These are phyloP conservation scores for Oryctolagus cuniculus DNA, from an alignment of 2,113 vertebrate species.

Conservation along the genomic window DNA sequence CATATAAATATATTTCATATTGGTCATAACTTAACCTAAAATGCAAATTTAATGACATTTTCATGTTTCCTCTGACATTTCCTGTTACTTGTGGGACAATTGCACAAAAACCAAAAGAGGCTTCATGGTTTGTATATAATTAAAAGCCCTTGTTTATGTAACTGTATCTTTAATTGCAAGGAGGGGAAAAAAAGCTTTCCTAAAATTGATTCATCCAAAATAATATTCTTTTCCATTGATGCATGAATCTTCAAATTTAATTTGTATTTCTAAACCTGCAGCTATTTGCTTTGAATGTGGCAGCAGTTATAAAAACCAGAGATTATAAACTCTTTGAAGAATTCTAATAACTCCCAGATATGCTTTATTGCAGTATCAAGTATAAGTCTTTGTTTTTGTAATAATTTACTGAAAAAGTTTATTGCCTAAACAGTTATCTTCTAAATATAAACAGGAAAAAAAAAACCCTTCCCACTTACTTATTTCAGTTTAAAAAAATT, in stretches of 20 bases:
- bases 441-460: not conserved
- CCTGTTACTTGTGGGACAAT: not conserved
- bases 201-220: not conserved
- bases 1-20: not conserved
- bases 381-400: not conserved
- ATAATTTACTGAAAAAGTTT: constrained; percentile 18
- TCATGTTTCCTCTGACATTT: not conserved
- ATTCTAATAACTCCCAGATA: not conserved
- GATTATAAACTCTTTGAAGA: constrained; percentile 13
- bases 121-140: not conserved
- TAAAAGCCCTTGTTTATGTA: not conserved
- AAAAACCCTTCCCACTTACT: not conserved
- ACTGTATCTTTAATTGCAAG: not conserved
- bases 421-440: not conserved
- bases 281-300: not conserved
- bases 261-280: not conserved
- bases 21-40: constrained; percentile 29
- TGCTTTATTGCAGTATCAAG: not conserved
- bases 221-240: not conserved
- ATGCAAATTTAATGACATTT: not conserved
- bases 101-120: not conserved
- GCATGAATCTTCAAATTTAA: not conserved
- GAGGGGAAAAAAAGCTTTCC: not conserved
- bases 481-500: constrained; percentile 7
- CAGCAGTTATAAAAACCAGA: constrained; percentile 13